Percentiles rank a stretch among this genome's conserved stretches.
These are phyloP conservation scores for Spatula clypeata DNA, from an alignment of 2,797 vertebrate species.

Conservation along the genomic window DNA sequence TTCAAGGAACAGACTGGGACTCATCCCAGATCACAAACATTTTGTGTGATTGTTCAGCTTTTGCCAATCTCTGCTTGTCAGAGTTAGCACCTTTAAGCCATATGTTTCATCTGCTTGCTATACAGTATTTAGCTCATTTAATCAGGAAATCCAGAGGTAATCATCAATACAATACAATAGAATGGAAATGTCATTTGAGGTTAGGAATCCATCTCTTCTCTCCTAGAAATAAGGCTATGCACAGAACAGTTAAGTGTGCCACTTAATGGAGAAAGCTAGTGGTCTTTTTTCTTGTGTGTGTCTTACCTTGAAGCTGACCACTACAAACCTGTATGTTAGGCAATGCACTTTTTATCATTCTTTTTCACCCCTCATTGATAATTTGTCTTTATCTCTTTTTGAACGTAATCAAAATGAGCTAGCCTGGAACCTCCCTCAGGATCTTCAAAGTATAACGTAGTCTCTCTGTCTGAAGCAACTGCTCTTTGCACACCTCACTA, in stretches of 20 bases:
- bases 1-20: neutral
- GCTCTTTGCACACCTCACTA: neutral
- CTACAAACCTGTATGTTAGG: neutral
- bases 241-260: neutral
- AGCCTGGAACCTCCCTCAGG: neutral
- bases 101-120: neutral
- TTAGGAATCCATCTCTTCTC: neutral
- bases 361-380: neutral
- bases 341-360: neutral
- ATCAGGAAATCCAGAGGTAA: neutral
- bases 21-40: neutral
- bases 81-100: neutral
- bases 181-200: neutral
- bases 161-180: neutral
- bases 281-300: neutral
- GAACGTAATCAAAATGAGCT: neutral
- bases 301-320: neutral
- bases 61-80: neutral
- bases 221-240: neutral
- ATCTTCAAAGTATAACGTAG: neutral
- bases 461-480: neutral
- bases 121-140: neutral
- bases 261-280: neutral
- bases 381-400: neutral
- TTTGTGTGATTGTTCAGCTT: neutral